These are phyloP conservation scores for Artemia sinica DNA, from an alignment of 2,888 invertebrate genomes.

Conservation along the genomic window DNA sequence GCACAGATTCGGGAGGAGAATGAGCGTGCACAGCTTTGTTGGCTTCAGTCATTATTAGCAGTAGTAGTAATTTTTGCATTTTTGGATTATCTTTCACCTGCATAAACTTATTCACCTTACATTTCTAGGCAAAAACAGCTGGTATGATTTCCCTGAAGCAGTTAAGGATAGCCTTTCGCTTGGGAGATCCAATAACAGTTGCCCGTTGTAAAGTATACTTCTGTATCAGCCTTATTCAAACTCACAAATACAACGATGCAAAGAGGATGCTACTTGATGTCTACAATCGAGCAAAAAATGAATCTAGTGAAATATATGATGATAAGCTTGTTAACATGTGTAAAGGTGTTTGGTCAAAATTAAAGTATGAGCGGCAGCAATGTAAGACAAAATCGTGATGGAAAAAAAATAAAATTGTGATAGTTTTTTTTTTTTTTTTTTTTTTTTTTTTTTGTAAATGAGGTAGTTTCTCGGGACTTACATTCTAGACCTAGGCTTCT, in stretches of 20 bases:
- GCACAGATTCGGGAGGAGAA: too few species aligned
- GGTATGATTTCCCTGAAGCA: conserved; percentile 72
- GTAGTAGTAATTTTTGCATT: too few species aligned
- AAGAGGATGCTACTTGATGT: conserved; percentile 36
- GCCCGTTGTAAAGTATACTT: conserved; percentile 69
- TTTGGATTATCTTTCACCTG: too few species aligned
- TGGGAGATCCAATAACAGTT: conserved; percentile 63
- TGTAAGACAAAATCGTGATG: neutral
- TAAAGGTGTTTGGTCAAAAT: conserved; percentile 65
- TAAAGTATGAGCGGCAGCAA: conserved; percentile 41
- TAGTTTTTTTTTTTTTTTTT: too few species aligned
- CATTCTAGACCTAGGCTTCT: too few species aligned
- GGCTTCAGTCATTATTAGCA: too few species aligned
- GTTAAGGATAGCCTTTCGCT: conserved; percentile 53
- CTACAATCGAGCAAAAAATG: conserved; percentile 31
- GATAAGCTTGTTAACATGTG: conserved; percentile 58
- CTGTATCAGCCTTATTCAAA: conserved; percentile 72
- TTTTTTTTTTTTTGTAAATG: too few species aligned
- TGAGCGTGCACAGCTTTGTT: too few species aligned
- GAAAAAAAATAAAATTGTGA: too few species aligned
- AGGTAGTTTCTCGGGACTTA: too few species aligned
- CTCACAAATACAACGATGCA: conserved; percentile 46
- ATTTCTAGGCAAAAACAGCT: conserved; percentile 59
- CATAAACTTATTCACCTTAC: too few species aligned
- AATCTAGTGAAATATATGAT: conserved; percentile 39